Evolutionary conservation across 2,888 invertebrate species (phyloP), one percentile per base, ranked within the genome.

Genomic region (Acrobasis consociella): DNA sequence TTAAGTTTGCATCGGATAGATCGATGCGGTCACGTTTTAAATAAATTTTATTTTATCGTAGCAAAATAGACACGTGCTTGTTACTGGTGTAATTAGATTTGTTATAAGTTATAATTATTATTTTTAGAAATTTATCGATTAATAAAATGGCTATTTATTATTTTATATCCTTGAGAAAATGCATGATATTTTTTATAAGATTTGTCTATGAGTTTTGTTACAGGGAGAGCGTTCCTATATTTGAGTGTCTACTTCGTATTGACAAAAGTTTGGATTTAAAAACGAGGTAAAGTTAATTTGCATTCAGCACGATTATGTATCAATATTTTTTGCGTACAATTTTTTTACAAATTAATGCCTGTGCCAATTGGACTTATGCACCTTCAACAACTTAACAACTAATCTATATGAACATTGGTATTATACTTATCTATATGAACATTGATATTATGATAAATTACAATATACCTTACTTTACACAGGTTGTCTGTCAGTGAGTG

Each of bases 11-110:
- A 75, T 69, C 68, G 72, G 70, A 69, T 72, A 70, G 69, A 72
- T 71, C 75, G 72, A 72, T 76, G 62, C 64, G 75, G 76, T 78
- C 81, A 83, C 81, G 83, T 77, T 77, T 81, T 63, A 77, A 78
- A 76, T 78, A 72, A 74, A 68, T 75, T 82, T 80, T 76, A 64
- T 70, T 71, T 70, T 70, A 68, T 67, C 69, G 38, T 38, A 9
- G 8, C 13, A 31, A 15, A 15, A 8, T 15, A 15, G n/a, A 37
- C 53, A n/a, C 46, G 46, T 46, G 46, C 46, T 46, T 11, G 13
- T 2, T 46, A 46, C n/a, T 46, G 13, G n/a, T 46, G 2, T n/a
- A 7, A 46, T 46, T 46, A 2, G 46, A 46, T 46, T 46, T 13
- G 13, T 42, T 11, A 42, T 2, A 11, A 11, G 10, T 10, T 42